A percentile compares a stretch with the other conserved stretches of the same genome.
Conservation (phyloP, 2,113 vertebrate species). For the Tetrao urogallus region DNA sequence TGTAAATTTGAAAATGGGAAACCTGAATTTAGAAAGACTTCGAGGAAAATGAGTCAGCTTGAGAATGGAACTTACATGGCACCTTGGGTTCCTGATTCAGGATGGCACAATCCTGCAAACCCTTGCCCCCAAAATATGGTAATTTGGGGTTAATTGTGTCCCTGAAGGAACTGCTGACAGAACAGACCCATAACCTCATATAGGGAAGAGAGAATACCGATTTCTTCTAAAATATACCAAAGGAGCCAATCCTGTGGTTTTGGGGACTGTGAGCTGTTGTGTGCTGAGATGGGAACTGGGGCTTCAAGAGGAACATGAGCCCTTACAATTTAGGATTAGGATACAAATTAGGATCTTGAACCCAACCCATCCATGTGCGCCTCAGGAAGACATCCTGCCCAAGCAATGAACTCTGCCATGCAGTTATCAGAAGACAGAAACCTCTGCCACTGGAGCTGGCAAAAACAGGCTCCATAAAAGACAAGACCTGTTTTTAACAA, state of each 20-base stretch:
- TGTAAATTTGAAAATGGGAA: background rate
- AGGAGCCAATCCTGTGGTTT: background rate
- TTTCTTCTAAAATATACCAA: background rate
- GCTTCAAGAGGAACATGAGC: background rate
- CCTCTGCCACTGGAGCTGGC: background rate
- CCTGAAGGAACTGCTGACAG: background rate
- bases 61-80: background rate
- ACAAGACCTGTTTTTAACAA: background rate
- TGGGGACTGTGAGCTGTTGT: background rate
- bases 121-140: background rate
- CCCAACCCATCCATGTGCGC: background rate
- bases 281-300: background rate
- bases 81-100: background rate
- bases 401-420: background rate
- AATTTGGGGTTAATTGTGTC: background rate
- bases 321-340: background rate
- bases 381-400: background rate
- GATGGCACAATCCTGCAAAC: background rate
- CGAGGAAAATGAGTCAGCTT: background rate
- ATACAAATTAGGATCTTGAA: background rate
- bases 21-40: background rate
- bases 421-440: background rate
- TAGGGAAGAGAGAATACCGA: background rate
- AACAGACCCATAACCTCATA: background rate
- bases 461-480: background rate